These are phyloP conservation scores for Pandemis heparana DNA, from an alignment of 2,888 invertebrate genomes.

Conservation along the genomic window DNA sequence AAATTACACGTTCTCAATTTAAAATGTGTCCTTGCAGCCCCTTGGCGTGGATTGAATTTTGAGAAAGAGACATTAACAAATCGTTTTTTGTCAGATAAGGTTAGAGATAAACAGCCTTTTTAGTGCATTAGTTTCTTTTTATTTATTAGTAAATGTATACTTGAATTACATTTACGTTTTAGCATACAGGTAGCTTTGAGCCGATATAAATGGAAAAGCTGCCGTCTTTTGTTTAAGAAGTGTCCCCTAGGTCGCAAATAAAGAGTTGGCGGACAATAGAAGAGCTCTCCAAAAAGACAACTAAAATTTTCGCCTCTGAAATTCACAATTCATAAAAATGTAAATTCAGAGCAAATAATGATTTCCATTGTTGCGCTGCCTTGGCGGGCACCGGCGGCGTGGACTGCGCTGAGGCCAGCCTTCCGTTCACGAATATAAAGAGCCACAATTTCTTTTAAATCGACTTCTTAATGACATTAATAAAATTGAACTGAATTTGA, in stretches of 20 bases:
- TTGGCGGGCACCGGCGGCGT: background rate
- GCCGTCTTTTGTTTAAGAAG: conserved; percentile 33
- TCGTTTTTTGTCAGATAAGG: background rate
- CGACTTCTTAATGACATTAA: conserved; percentile 4
- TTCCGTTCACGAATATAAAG: background rate
- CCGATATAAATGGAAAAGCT: conserved; percentile 30
- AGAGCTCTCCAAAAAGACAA: conserved; percentile 30
- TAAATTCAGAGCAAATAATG: conserved; percentile 32
- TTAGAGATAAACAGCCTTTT: background rate
- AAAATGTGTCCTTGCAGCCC: conserved; percentile 16
- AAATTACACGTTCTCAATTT: conserved; percentile 53
- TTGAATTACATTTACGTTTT: background rate
- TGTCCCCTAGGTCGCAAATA: conserved; percentile 27
- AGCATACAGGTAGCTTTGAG: background rate
- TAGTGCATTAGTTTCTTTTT: background rate
- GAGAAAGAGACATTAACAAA: conserved; percentile 5
- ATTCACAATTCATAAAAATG: conserved; percentile 35
- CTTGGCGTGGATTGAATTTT: conserved; percentile 21
- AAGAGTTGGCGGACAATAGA: conserved; percentile 32
- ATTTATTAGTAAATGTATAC: background rate
- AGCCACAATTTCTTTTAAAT: conserved; percentile 7
- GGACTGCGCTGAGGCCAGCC: background rate
- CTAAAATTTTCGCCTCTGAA: conserved; percentile 21
- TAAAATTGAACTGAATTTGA: conserved; percentile 1
- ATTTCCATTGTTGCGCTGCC: conserved; percentile 29